Evolutionary conservation across 2,113 vertebrate genomes (phyloP), one percentile per base, ranked within the genome.

Genomic region (Clupea harengus): DNA sequence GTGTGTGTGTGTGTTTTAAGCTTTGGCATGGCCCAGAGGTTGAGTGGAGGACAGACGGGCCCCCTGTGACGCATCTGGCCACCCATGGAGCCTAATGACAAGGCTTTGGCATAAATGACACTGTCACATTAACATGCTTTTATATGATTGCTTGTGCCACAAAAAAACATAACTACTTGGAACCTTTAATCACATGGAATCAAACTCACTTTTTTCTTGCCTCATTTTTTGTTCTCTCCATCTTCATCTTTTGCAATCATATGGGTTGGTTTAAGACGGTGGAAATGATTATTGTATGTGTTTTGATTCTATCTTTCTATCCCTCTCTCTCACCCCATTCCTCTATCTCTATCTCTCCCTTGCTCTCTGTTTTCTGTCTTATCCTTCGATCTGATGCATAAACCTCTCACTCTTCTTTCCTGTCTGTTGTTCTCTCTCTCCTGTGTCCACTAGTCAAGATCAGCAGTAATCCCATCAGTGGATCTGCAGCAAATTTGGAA

Each of bases 81-180:
- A 75, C 57, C 84, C 32, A 54, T 87, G 15, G 44, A 45, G 46
- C 45, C 57, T 82, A 82, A 44, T 17, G 45, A 2, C 22, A 20
- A 52, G 39, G 44, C 17, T 64, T 45, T 60, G 85, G 80, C 18
- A 84, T 87, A 84, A 84, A 39, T 83, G 86, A 67, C 50, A 45
- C 80, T 47, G 81, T 28, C 39, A 39, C 44, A 87, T 67, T 86
- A 72, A 47, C 81, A 15, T n/a, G 6, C 15, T 84, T 52, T 67
- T 54, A 39, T 39, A 39, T 39, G 39, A 39, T 39, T 39, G 39
- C 39, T 39, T 39, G 39, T 1, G 39, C 39, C 39, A 39, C 39
- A 39, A 39, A 39, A 39, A 39, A 39, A 2, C 39, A 39, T 1
- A 39, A 39, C 39, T 39, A 39, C 39, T 1, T 39, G 39, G 39